phyloP scores from a whole-genome alignment of 2,797 vertebrate species.

The Champsocephalus gunnari region DNA sequence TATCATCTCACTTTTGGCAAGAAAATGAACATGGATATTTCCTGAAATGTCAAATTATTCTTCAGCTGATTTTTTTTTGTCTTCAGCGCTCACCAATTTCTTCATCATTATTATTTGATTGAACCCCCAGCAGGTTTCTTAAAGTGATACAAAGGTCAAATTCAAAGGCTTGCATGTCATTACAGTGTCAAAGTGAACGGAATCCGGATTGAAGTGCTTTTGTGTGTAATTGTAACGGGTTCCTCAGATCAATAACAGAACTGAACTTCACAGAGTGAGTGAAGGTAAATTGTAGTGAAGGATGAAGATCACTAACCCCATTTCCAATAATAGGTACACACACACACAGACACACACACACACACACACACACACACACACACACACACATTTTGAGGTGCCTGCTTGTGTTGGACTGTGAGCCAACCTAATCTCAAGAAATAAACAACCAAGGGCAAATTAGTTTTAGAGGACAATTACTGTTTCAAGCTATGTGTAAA shows the following conservation, averaged over 20 bases:
- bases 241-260: conserved; percentile 37
- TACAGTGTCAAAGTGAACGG: not conserved
- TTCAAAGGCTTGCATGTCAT: not conserved
- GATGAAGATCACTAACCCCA: conserved; percentile 39
- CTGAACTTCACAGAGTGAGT: conserved; percentile 30
- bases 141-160: conserved; percentile 4
- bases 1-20: not conserved
- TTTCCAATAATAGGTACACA: conserved; percentile 32
- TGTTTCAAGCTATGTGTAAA: not conserved
- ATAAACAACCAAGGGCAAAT: conserved; percentile 28
- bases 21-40: not conserved
- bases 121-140: not conserved
- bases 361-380: conserved; percentile 20
- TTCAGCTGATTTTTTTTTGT: not conserved
- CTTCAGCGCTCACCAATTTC: too few species aligned
- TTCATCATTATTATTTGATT: not conserved
- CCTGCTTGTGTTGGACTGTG: conserved; percentile 14
- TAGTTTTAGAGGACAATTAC: conserved; percentile 27
- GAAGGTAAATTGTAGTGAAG: conserved; percentile 43
- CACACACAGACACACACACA: conserved; percentile 25
- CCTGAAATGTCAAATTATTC: not conserved
- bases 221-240: conserved; percentile 22
- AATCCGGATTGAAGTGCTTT: not conserved
- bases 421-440: conserved; percentile 37
- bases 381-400: conserved; percentile 9